These are phyloP conservation scores for Trissolcus basalis DNA, from an alignment of 1,140 invertebrate genomes.

Conservation along the genomic window DNA sequence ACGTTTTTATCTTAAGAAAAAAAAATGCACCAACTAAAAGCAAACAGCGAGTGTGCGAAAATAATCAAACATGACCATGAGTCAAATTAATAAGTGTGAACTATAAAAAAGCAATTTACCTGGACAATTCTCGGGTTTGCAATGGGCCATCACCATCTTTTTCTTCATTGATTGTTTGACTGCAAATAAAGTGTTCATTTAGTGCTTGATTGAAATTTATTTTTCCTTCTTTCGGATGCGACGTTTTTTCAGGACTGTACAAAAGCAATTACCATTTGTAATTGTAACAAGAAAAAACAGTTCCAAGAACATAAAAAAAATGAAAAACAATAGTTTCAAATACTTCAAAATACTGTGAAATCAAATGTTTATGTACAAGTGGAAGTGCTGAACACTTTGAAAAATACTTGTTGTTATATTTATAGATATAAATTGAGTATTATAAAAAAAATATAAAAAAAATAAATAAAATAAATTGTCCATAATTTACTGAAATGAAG, in stretches of 20 bases:
- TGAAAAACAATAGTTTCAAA: background rate
- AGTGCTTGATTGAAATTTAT: constrained; percentile 32
- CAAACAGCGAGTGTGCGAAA: constrained; percentile 40
- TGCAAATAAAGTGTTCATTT: constrained; percentile 73
- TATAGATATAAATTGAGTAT: too few species aligned
- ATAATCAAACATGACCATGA: constrained; percentile 6
- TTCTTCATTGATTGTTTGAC: constrained; percentile 81
- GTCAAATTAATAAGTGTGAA: background rate
- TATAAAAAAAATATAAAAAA: too few species aligned
- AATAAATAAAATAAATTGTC: too few species aligned
- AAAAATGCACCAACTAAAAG: constrained; percentile 54
- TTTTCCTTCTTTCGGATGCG: background rate
- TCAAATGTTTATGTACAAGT: background rate
- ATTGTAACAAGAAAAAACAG: background rate
- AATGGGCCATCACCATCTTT: constrained; percentile 77
- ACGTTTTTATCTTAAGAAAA: constrained; percentile 22
- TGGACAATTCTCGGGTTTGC: constrained; percentile 77
- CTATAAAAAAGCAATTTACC: constrained; percentile 68
- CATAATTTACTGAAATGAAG: too few species aligned
- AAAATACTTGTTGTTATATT: too few species aligned
- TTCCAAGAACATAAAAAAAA: background rate
- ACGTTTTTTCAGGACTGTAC: background rate
- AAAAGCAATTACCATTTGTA: background rate
- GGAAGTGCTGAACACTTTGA: background rate
- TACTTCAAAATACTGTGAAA: background rate